Base-by-base conservation (phyloP, 2,888 invertebrate species). In the Ecdyonurus torrentis region DNA sequence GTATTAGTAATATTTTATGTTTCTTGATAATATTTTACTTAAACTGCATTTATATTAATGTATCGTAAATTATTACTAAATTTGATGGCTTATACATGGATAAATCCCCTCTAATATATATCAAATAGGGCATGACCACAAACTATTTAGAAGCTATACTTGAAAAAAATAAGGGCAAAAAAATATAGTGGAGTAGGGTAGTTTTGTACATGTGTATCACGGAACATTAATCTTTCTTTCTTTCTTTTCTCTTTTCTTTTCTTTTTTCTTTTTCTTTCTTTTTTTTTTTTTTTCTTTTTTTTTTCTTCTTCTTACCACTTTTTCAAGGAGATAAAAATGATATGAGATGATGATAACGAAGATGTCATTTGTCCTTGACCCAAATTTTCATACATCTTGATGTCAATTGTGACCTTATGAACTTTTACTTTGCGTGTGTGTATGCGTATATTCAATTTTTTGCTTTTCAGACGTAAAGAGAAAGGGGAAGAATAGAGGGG, bases 401-500 rank as follows among this genome's bases (percentile, higher is more conserved):
- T 37, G 37, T 37, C 37, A 37, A 37, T 15, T 10, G 37, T 37
- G 15, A 37, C 37, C 37, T 37, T n/a, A 5, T 37, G 37, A 37
- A 37, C 37, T n/a, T n/a, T n/a, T n/a, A n/a, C n/a, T 37, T 37
- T 37, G 37, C 37, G 37, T 37, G 37, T 37, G 37, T 15, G 37
- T 37, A 15, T 37, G 5, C 37, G 5, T 15, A 10, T 37, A 37
- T 37, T 5, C 37, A 5, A 15, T 37, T n/a, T n/a, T n/a, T n/a
- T n/a, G n/a, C n/a, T n/a, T n/a, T n/a, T n/a, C n/a, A n/a, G n/a
- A n/a, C n/a, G n/a, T n/a, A n/a, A n/a, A n/a, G n/a, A n/a, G 22
- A n/a, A n/a, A n/a, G 61, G 63, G 58, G 59, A 61, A 59, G 60
- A 52, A 23, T 58, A 52, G 58, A 61, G 52, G 53, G 60, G 53